These are phyloP conservation scores for Ephydatia muelleri DNA, from an alignment of 37 sponge, comb jelly and placozoan species.

Conservation along the genomic window DNA sequence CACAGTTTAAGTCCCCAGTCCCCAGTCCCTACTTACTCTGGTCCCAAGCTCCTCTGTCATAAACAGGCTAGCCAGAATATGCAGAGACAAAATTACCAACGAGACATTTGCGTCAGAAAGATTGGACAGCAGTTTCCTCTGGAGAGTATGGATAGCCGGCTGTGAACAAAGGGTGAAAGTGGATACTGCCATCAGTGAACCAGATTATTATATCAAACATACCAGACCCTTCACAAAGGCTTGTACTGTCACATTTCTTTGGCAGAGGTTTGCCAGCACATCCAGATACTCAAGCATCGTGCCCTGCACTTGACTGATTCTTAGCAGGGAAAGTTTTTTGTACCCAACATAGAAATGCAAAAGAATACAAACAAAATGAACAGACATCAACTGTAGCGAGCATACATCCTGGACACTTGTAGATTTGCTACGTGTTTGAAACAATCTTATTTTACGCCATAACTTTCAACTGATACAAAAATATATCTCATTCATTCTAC, in stretches of 20 bases:
- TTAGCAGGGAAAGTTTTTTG: too few species aligned
- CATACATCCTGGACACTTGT: too few species aligned
- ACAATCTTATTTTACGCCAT: too few species aligned
- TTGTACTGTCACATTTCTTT: constrained; percentile 22
- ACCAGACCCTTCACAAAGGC: constrained; percentile 41
- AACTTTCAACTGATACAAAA: too few species aligned
- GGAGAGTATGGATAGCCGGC: constrained; percentile 17
- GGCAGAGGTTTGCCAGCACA: constrained; percentile 31
- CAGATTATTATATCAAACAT: background rate
- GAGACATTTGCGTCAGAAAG: constrained; percentile 13
- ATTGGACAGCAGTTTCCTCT: constrained; percentile 22
- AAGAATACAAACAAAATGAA: too few species aligned
- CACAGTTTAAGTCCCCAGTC: background rate
- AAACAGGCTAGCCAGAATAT: constrained; percentile 34
- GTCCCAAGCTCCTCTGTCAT: constrained; percentile 33
- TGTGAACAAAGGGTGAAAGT: background rate
- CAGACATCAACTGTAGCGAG: too few species aligned
- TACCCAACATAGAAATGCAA: too few species aligned
- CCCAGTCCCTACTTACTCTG: background rate
- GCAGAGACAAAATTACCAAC: constrained; percentile 27
- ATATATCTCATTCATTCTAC: too few species aligned
- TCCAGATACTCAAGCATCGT: constrained; percentile 11
- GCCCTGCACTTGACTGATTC: background rate
- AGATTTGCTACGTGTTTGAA: too few species aligned
- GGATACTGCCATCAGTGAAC: background rate